phyloP scores from a whole-genome alignment of 2,797 vertebrate genomes.

The Myotis vivesi region DNA sequence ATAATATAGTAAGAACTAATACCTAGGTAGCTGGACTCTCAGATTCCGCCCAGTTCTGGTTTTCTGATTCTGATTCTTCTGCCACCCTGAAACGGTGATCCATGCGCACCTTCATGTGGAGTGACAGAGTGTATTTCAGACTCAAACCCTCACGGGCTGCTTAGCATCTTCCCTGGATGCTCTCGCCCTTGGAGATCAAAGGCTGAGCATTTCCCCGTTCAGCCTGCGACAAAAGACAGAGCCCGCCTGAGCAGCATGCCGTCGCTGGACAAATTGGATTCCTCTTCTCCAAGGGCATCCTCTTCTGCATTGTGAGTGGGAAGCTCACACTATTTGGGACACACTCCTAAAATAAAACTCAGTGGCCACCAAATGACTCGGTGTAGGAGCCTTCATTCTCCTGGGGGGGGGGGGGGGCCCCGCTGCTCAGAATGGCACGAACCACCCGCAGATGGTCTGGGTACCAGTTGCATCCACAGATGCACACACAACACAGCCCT shows the following conservation, averaged over 20 bases:
- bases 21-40: not conserved
- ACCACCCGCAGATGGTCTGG: slow-evolving; percentile 66
- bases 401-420: not conserved
- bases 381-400: not conserved
- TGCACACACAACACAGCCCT: slow-evolving; percentile 63
- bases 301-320: slow-evolving; percentile 62
- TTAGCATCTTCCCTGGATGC: slow-evolving; percentile 46
- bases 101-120: not conserved
- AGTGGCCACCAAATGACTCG: slow-evolving; percentile 73
- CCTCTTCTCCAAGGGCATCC: slow-evolving; percentile 72
- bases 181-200: slow-evolving; percentile 72
- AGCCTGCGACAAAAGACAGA: slow-evolving; percentile 76
- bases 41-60: not conserved
- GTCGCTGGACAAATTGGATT: slow-evolving; percentile 78
- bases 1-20: no score
- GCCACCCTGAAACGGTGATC: not conserved
- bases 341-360: slow-evolving; percentile 69
- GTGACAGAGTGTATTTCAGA: slow-evolving; percentile 59
- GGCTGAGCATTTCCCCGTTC: slow-evolving; percentile 75
- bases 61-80: not conserved
- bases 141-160: slow-evolving; percentile 58
- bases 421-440: slow-evolving; percentile 67
- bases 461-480: slow-evolving; percentile 76
- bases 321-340: slow-evolving; percentile 73
- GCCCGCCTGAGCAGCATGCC: slow-evolving; percentile 62